These are phyloP conservation scores for Netelia fuscicornis DNA, from an alignment of 2,888 invertebrate species.

Conservation along the genomic window DNA sequence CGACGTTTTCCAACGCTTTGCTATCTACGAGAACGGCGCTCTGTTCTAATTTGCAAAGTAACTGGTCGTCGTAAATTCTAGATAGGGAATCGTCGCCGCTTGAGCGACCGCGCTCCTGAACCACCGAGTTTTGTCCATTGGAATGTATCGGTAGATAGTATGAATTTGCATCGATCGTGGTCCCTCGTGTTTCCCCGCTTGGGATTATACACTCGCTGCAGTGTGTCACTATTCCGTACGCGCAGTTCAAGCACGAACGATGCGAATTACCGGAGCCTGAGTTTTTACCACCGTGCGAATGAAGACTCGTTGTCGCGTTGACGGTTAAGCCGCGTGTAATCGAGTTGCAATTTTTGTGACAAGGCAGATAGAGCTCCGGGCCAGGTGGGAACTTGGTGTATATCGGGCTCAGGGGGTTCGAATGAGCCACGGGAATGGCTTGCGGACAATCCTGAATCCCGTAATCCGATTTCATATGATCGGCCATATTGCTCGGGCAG, in stretches of 20 bases:
- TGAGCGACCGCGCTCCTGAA: conserved; percentile 73
- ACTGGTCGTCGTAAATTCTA: conserved; percentile 72
- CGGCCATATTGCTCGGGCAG: conserved; percentile 66
- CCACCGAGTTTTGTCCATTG: conserved; percentile 73
- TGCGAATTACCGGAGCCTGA: conserved; percentile 69
- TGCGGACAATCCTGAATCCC: conserved; percentile 72
- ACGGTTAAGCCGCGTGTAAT: conserved; percentile 77
- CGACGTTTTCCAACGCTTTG: conserved; percentile 71
- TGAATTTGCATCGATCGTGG: conserved; percentile 76
- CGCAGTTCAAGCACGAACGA: conserved; percentile 77
- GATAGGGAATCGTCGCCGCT: conserved; percentile 70
- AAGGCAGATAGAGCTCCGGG: conserved; percentile 77
- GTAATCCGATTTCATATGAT: conserved; percentile 70
- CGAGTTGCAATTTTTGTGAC: conserved; percentile 77
- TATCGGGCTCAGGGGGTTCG: conserved; percentile 70
- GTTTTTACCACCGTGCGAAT: conserved; percentile 68
- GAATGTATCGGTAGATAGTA: conserved; percentile 77
- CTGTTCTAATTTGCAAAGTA: conserved; percentile 75
- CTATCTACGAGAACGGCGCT: conserved; percentile 65
- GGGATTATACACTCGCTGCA: conserved; percentile 79
- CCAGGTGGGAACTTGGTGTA: conserved; percentile 75
- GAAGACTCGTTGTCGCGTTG: conserved; percentile 70
- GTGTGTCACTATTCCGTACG: conserved; percentile 77
- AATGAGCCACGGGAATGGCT: conserved; percentile 73
- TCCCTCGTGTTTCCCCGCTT: conserved; percentile 70